Conservation (phyloP, 92 coral and sea anemone genomes). For the Umimayanthus kanabou region DNA sequence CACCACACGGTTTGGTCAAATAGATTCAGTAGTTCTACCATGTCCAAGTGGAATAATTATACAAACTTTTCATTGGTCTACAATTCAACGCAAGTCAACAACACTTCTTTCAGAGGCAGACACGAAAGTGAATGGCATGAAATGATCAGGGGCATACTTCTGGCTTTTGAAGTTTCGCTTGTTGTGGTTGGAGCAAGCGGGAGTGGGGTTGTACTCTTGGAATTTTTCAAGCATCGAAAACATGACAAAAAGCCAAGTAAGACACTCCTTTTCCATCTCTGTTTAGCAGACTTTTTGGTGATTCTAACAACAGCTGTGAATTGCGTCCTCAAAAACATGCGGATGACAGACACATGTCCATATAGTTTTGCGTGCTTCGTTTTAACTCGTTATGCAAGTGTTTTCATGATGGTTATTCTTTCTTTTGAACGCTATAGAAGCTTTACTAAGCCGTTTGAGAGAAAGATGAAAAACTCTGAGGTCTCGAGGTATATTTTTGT, state of each 20-base stretch:
- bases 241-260: constrained; percentile 6
- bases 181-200: constrained; percentile 5
- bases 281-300: constrained; percentile 18
- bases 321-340: not conserved
- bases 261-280: constrained; percentile 10
- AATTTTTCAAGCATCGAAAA: constrained; percentile 28
- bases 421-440: constrained; percentile 34
- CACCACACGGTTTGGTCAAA: no score
- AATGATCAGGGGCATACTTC: not conserved
- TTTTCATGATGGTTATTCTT: constrained; percentile 17
- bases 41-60: not conserved
- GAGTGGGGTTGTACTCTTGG: not conserved
- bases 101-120: not conserved
- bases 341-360: not conserved
- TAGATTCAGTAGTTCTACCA: not conserved
- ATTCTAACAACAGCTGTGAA: constrained; percentile 13
- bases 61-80: not conserved
- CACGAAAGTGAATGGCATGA: not conserved
- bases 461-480: constrained; percentile 15
- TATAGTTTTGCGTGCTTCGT: not conserved
- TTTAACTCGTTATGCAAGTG: constrained; percentile 7
- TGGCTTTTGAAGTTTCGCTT: not conserved
- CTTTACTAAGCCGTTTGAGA: constrained; percentile 18
- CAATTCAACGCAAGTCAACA: not conserved
- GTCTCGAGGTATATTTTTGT: not conserved